Percentiles rank a stretch among this genome's conserved stretches.
phyloP scores from a whole-genome alignment of 1,140 invertebrate species.

The Rhynchophorus ferrugineus region DNA sequence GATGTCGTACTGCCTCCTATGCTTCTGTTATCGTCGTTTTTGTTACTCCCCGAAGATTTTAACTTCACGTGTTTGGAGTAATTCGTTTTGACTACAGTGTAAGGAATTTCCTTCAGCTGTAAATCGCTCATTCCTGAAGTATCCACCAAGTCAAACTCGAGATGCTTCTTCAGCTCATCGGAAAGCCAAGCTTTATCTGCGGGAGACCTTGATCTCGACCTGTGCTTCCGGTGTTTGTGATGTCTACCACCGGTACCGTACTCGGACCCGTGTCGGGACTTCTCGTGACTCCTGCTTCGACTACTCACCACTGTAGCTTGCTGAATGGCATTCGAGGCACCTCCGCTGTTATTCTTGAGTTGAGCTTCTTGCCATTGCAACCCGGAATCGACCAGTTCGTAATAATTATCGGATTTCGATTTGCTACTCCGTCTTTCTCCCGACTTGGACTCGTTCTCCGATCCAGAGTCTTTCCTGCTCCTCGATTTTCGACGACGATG shows the following conservation, averaged over 20 bases:
- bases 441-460: constrained; percentile 44
- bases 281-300: constrained; percentile 29
- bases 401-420: constrained; percentile 23
- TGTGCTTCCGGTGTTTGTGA: constrained; percentile 58
- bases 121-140: constrained; percentile 82
- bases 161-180: constrained; percentile 68
- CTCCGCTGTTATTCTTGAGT: constrained; percentile 51
- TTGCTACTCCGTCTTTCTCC: constrained; percentile 25
- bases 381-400: constrained; percentile 75
- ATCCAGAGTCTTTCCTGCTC: constrained; percentile 49
- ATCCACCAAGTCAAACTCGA: constrained; percentile 85
- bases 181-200: constrained; percentile 59
- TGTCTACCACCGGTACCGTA: constrained; percentile 34
- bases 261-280: constrained; percentile 9
- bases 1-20: constrained; percentile 6
- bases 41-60: constrained; percentile 45
- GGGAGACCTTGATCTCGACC: constrained; percentile 63
- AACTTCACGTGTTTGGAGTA: constrained; percentile 50
- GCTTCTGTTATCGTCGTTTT: constrained; percentile 37
- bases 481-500: constrained; percentile 63
- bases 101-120: constrained; percentile 84
- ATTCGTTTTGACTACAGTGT: constrained; percentile 76
- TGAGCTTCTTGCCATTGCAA: constrained; percentile 82
- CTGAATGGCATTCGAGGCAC: constrained; percentile 50
- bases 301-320: constrained; percentile 58